phyloP scores from a whole-genome alignment of 2,888 invertebrate species.

The Hesperia comma region DNA sequence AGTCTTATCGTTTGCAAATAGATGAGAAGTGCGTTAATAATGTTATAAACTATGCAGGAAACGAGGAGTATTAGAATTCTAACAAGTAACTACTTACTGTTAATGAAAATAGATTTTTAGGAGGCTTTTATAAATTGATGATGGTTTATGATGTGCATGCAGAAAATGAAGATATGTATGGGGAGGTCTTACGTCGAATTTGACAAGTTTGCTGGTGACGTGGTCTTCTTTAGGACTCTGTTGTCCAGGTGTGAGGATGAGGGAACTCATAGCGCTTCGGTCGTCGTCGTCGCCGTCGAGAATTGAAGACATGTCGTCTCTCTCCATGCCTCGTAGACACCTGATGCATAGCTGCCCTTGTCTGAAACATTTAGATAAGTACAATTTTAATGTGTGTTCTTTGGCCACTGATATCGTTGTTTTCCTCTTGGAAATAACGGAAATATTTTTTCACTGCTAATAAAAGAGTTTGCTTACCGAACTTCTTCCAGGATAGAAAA shows the following conservation, averaged over 20 bases:
- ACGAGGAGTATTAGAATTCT: constrained; percentile 36
- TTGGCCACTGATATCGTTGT: neutral
- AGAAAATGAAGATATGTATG: constrained; percentile 41
- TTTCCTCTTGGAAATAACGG: neutral
- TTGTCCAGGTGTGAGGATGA: constrained; percentile 73
- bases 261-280: constrained; percentile 85
- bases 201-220: constrained; percentile 78
- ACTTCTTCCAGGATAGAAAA: constrained; percentile 93
- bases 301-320: constrained; percentile 87
- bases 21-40: constrained; percentile 66
- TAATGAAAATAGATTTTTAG: constrained; percentile 25
- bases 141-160: constrained; percentile 28
- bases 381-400: neutral
- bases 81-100: constrained; percentile 44
- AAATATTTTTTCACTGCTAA: no score
- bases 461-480: constrained; percentile 79
- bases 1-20: constrained; percentile 51
- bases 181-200: constrained; percentile 86
- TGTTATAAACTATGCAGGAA: constrained; percentile 50
- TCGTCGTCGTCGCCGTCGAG: constrained; percentile 90
- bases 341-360: constrained; percentile 93
- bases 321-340: constrained; percentile 87
- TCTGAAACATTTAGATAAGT: constrained; percentile 69
- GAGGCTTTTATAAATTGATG: constrained; percentile 9
- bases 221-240: constrained; percentile 73